Conservation (phyloP, 2,113 vertebrate genomes). For the human (Homo sapiens) region DNA sequence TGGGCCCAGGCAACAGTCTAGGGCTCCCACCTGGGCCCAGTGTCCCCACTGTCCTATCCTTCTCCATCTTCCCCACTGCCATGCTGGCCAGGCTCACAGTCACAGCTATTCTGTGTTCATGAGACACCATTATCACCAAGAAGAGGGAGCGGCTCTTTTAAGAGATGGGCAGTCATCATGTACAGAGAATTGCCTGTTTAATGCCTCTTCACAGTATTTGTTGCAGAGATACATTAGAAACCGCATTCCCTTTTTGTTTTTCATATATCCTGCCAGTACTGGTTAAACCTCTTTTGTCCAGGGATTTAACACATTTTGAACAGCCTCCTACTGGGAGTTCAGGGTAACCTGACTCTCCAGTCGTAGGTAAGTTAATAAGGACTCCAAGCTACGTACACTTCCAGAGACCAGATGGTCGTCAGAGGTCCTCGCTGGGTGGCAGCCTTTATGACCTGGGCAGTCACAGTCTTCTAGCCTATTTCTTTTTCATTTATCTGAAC, state of each 20-base stretch:
- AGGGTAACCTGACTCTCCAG: constrained; percentile 1
- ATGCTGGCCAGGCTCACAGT: too few relatives aligned
- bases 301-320: constrained; percentile 59
- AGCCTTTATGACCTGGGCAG: constrained; percentile 16
- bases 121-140: neutral
- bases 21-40: accelerated
- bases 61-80: accelerated
- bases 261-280: constrained; percentile 13
- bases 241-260: constrained; percentile 51
- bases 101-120: neutral
- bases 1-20: accelerated
- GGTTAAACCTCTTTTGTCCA: constrained; percentile 19
- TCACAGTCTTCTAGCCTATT: constrained; percentile 42
- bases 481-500: constrained; percentile 54
- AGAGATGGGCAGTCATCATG: neutral
- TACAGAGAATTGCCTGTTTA: constrained; percentile 26
- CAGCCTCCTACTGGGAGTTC: neutral
- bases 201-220: constrained; percentile 9
- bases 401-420: neutral
- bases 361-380: constrained; percentile 46
- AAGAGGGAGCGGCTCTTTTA: neutral
- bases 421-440: neutral
- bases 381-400: neutral
- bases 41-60: neutral
- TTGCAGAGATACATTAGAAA: constrained; percentile 62